These are phyloP conservation scores for Drosophila meridionalis DNA, from an alignment of 2,888 invertebrate species.

Conservation along the genomic window DNA sequence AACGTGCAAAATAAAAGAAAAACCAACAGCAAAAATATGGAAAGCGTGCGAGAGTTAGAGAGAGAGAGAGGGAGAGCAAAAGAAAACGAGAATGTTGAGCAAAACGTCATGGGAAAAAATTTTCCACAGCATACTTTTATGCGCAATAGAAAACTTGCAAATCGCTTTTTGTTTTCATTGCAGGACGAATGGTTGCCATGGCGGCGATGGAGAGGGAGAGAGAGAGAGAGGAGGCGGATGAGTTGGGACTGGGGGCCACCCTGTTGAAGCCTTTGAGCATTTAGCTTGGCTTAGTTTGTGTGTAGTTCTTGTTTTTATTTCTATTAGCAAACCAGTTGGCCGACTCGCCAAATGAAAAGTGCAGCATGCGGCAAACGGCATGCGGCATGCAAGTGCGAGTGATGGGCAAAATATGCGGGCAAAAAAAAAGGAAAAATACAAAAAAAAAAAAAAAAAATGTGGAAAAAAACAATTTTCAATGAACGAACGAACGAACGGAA, in stretches of 20 bases:
- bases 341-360: constrained; percentile 72
- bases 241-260: background rate
- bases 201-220: background rate
- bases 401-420: constrained; percentile 20
- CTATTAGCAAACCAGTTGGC: constrained; percentile 73
- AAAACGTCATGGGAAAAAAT: constrained; percentile 67
- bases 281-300: constrained; percentile 78
- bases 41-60: constrained; percentile 30
- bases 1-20: constrained; percentile 24
- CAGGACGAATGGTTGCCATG: constrained; percentile 17
- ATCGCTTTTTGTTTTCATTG: constrained; percentile 80
- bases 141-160: constrained; percentile 79
- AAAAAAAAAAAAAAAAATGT: background rate
- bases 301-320: constrained; percentile 74
- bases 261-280: constrained; percentile 71
- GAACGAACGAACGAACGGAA: constrained; percentile 43
- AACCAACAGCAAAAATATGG: constrained; percentile 41
- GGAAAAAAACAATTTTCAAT: constrained; percentile 62
- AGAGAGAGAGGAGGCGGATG: background rate
- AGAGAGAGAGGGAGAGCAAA: constrained; percentile 34
- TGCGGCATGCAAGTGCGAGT: constrained; percentile 1
- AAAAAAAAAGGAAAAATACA: background rate
- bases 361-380: constrained; percentile 27
- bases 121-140: constrained; percentile 77
- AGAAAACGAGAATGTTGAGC: constrained; percentile 59